Base-by-base conservation (phyloP, 2,888 invertebrate species). In the Heliconius ismenius region DNA sequence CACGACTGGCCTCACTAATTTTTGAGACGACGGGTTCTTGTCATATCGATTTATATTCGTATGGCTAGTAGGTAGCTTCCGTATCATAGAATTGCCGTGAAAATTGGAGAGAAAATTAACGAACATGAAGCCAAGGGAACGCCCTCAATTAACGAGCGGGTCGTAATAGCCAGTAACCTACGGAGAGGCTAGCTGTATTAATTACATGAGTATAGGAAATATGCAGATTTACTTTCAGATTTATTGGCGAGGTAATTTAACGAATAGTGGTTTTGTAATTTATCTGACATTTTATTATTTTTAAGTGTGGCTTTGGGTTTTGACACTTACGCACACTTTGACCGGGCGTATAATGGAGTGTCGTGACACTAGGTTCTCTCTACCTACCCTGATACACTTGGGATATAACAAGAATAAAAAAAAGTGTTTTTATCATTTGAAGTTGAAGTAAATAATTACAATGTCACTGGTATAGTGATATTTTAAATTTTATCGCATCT, bases 131-230 rank as follows among this genome's bases (percentile, higher is more conserved):
- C 36, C 36, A 36, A 64, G 28, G 70, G 70, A 18, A 64, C 75
- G 63, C 63, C 63, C 54, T 54, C 75, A 76, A 76, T 76, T 76
- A 72, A 26, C 26, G 36, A 70, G 63, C 24, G 26, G 69, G 43
- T 54, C 62, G 63, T 76, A 43, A 72, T 68, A 60, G 75, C 39
- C 28, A 63, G 62, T 68, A 64, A 76, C 49, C 64, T 63, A 69
- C 32, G 24, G 70, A 63, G 62, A 39, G 62, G 26, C 43, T 26
- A 10, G 26, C 62, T 60, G 24, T 62, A 72, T 39, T 60, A 72
- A 72, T 72, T 72, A 60, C n/a, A 18, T 26, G 39, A 26, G 58
- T 72, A 36, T n/a, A 36, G 54, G 32, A 70, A 70, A 32, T 65
- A 39, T 65, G 65, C 9, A 67, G 15, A 36, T 39, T 67, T 67